phyloP scores from a whole-genome alignment of 2,888 invertebrate species.

The Schrankia costaestrigalis region DNA sequence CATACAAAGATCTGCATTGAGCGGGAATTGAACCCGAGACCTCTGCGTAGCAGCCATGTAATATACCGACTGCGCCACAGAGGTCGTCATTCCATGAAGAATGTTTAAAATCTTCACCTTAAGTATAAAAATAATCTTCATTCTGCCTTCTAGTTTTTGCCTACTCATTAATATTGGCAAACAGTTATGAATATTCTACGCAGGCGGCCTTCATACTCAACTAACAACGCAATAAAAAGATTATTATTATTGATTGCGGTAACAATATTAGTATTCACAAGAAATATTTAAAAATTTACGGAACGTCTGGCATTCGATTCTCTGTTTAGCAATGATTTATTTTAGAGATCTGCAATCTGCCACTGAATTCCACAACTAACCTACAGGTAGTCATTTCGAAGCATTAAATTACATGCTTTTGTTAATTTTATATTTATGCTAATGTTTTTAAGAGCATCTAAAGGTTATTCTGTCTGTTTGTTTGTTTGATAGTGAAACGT shows the following conservation, averaged over 20 bases:
- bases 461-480: no score
- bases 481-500: no score
- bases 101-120: neutral
- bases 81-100: no score
- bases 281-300: constrained; percentile 52
- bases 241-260: constrained; percentile 36
- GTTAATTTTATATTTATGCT: constrained; percentile 33
- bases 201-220: no score
- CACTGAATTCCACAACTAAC: constrained; percentile 68
- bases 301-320: constrained; percentile 55
- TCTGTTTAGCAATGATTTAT: constrained; percentile 65
- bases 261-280: constrained; percentile 37
- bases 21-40: no score
- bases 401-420: constrained; percentile 51
- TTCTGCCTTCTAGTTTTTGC: no score
- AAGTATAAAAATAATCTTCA: no score
- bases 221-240: constrained; percentile 35
- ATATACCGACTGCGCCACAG: neutral
- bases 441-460: no score
- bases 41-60: no score
- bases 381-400: constrained; percentile 55
- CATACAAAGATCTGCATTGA: no score
- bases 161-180: no score
- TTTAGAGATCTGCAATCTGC: constrained; percentile 71
- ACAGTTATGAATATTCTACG: no score